A percentile compares a stretch with the other conserved stretches of the same genome.
Conservation (phyloP, 2,888 invertebrate species). For the Ornithoptera priamus region DNA sequence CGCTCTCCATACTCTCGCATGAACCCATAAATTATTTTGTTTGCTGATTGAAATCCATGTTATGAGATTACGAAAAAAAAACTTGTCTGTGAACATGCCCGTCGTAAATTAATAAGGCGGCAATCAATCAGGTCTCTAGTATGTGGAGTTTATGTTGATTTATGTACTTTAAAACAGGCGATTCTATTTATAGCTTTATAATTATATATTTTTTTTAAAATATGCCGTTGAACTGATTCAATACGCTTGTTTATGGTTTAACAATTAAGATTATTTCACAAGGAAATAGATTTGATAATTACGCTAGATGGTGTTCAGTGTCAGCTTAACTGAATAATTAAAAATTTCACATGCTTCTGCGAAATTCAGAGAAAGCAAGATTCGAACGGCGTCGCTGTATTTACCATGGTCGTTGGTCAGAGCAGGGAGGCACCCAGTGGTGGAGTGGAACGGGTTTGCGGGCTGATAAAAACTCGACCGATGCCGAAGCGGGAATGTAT, state of each 20-base stretch:
- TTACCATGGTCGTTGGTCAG: slow-evolving; percentile 64
- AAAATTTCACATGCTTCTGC: not conserved
- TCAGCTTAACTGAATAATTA: not conserved
- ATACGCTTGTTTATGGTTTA: no score
- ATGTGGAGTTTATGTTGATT: slow-evolving; percentile 24
- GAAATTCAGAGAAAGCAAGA: slow-evolving; percentile 52
- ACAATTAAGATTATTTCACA: no score
- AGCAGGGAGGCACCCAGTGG: slow-evolving; percentile 55
- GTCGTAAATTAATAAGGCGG: slow-evolving; percentile 24
- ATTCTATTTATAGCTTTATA: slow-evolving; percentile 11
- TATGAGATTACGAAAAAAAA: slow-evolving; percentile 15
- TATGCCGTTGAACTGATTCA: no score
- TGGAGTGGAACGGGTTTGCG: slow-evolving; percentile 62
- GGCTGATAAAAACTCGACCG: slow-evolving; percentile 68
- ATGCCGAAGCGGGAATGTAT: slow-evolving; percentile 73
- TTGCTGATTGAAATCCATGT: slow-evolving; percentile 33
- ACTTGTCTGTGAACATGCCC: slow-evolving; percentile 15
- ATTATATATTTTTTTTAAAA: not conserved
- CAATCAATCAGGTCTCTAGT: slow-evolving; percentile 26
- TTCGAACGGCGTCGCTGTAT: slow-evolving; percentile 51
- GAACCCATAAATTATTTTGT: slow-evolving; percentile 30
- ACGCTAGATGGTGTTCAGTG: no score
- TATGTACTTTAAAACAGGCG: slow-evolving; percentile 10
- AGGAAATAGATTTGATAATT: no score
- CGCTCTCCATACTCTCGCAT: slow-evolving; percentile 10